Percentiles rank a stretch among this genome's conserved stretches.
These are phyloP conservation scores for Cetonia aurata DNA, from an alignment of 2,888 invertebrate species.

Conservation along the genomic window DNA sequence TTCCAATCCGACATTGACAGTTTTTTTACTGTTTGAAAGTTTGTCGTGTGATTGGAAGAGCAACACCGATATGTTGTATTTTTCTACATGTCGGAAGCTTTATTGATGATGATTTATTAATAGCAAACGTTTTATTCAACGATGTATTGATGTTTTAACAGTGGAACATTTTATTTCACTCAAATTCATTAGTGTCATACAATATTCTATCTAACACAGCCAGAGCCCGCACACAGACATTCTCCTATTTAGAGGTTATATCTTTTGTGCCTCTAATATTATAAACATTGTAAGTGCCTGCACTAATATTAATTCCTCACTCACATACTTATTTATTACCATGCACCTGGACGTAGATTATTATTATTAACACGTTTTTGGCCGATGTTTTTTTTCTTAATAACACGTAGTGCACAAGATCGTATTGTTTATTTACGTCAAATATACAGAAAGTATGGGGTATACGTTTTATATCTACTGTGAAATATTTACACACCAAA, in stretches of 20 bases:
- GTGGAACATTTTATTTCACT: too few species aligned
- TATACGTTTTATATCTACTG: neutral
- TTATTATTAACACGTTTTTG: neutral
- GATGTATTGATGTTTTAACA: too few species aligned
- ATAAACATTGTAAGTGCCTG: conserved; percentile 7
- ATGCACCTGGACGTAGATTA: too few species aligned
- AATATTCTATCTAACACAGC: conserved; percentile 54
- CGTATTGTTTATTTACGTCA: neutral
- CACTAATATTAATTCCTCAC: conserved; percentile 37
- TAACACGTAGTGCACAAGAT: conserved; percentile 42
- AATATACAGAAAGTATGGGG: too few species aligned
- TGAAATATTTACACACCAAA: conserved; percentile 20
- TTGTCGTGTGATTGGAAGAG: too few species aligned
- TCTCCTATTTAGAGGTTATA: conserved; percentile 13
- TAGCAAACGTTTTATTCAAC: too few species aligned
- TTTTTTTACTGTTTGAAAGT: too few species aligned
- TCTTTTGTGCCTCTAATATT: conserved; percentile 26
- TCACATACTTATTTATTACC: too few species aligned
- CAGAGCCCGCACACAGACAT: conserved; percentile 57
- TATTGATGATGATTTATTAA: too few species aligned
- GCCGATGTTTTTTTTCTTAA: conserved; percentile 11
- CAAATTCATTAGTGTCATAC: neutral
- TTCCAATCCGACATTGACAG: too few species aligned
- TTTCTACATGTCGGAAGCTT: too few species aligned
- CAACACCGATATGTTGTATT: too few species aligned